Base-by-base conservation (phyloP, 2,888 invertebrate species). In the Pollenia labialis region DNA sequence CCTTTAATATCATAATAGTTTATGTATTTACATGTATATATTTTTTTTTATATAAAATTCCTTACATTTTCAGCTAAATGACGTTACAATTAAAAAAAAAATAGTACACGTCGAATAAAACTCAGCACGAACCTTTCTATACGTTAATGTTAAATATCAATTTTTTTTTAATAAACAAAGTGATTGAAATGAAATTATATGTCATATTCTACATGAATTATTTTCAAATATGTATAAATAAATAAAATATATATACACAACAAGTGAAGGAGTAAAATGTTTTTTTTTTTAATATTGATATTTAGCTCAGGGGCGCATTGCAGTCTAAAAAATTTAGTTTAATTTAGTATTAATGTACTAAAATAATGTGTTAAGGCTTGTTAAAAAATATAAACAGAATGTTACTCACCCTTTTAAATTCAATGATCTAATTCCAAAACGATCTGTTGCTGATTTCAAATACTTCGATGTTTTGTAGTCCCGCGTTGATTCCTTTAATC, bases 171-270 rank as follows among this genome's bases (percentile, higher is more conserved):
- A 9, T 48, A 32, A 64, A 68, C n/a, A 46, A 69, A 48, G 18
- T 69, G 50, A 69, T 79, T 79, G 72, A 64, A 72, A 46, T 48
- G 14, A 56, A 72, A 58, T 42, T 72, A 62, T 72, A 40, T 50
- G 46, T 62, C 23, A 66, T n/a, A 68, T 74, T 58, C 74, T 50
- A 66, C 18, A 44, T 64, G 4, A 50, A 64, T 60, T 44, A n/a
- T 71, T 54, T 48, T 60, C n/a, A 44, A 14, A 46, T 46, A 56
- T 44, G 44, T 56, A 71, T 69, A 71, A 54, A 71, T 52, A 71
- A 54, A 71, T 42, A n/a, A n/a, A n/a, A n/a, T n/a, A n/a, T n/a
- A n/a, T n/a, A n/a, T 42, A 2, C 18, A 4, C 32, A 32, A 32
- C 7, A 54, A 52, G 4, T 1, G 3, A 52, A 52, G 32, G 32